A percentile compares a stretch with the other conserved stretches of the same genome.
Evolutionary conservation across 1,140 invertebrate genomes (phyloP).

Genomic region (Macrobrachium rosenbergii): DNA sequence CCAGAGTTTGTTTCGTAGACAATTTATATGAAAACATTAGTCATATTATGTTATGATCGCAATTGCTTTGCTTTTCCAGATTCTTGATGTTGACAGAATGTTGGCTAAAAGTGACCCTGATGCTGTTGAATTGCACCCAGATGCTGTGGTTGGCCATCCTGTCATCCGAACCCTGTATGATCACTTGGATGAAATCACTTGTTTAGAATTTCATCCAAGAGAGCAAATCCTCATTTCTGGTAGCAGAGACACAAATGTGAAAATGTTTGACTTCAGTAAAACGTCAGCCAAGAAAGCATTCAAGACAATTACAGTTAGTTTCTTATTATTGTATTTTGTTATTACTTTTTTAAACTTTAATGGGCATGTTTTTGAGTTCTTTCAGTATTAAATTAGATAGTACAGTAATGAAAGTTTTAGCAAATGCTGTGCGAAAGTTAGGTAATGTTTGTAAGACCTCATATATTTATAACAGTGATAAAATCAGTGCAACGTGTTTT

Average conservation of each 20-base stretch:
- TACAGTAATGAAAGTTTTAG: too few species aligned
- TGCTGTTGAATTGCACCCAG: constrained; percentile 64
- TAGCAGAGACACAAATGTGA: constrained; percentile 92
- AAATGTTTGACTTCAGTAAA: constrained; percentile 98
- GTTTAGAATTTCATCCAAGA: constrained; percentile 95
- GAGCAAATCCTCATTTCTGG: constrained; percentile 95
- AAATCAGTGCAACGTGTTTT: too few species aligned
- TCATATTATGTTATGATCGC: background rate
- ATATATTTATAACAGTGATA: too few species aligned
- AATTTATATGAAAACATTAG: too few species aligned
- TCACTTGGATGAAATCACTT: constrained; percentile 97
- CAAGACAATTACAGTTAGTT: constrained; percentile 82
- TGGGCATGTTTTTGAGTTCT: too few species aligned
- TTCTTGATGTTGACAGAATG: constrained; percentile 98
- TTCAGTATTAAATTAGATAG: too few species aligned
- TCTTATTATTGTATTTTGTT: background rate
- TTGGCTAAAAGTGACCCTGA: constrained; percentile 80
- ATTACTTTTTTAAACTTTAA: background rate
- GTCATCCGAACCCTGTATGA: constrained; percentile 99
- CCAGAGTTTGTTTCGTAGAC: too few species aligned
- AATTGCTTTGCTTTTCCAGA: constrained; percentile 72
- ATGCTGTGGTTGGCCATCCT: constrained; percentile 78
- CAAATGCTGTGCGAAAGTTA: too few species aligned
- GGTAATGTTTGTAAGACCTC: too few species aligned
- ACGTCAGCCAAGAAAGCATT: constrained; percentile 98